These are phyloP conservation scores for Ibycter americanus DNA, from an alignment of 2,797 vertebrate genomes.

Conservation along the genomic window DNA sequence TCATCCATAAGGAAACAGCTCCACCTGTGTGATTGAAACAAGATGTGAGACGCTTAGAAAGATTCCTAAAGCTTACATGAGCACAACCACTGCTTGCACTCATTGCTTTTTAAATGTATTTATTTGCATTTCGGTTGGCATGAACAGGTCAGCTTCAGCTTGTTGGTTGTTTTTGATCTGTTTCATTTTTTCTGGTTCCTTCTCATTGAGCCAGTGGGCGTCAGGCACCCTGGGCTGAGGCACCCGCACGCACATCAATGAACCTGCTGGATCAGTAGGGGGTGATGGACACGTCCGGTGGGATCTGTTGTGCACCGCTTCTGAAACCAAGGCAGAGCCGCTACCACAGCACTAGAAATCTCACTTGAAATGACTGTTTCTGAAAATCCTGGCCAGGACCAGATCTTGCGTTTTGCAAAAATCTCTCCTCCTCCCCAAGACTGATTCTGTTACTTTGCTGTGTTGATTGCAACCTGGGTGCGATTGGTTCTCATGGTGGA, in stretches of 20 bases:
- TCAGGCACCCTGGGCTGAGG: background rate
- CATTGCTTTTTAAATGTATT: background rate
- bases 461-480: background rate
- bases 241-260: rapidly evolving
- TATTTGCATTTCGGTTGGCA: background rate
- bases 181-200: background rate
- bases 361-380: background rate
- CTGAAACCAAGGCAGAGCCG: background rate
- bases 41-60: background rate
- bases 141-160: background rate
- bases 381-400: background rate
- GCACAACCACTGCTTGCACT: background rate
- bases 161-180: background rate
- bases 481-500: background rate
- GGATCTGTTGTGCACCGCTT: background rate
- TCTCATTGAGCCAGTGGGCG: background rate
- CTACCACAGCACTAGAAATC: background rate
- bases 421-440: background rate
- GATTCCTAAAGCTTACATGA: background rate
- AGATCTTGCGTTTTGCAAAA: background rate
- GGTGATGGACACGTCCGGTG: rapidly evolving
- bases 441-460: background rate
- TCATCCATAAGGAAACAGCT: constrained; percentile 25
- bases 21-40: background rate
- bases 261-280: background rate